Percentiles rank a stretch among this genome's conserved stretches.
Conservation (phyloP, 1,140 invertebrate genomes). For the Thaumetopoea pityocampa region DNA sequence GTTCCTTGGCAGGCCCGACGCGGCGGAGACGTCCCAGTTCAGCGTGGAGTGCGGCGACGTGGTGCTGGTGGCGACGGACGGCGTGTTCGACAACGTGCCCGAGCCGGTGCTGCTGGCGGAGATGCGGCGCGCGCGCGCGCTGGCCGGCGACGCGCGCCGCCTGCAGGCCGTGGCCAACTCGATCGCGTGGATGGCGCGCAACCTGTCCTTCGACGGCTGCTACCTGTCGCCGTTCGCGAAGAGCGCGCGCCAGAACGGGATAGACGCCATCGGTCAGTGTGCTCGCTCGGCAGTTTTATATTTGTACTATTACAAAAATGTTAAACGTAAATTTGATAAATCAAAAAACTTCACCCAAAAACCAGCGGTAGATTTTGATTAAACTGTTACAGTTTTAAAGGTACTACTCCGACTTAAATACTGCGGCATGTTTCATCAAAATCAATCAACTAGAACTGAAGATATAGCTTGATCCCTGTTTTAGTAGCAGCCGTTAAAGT, state of each 20-base stretch:
- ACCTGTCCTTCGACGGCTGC: slow-evolving; percentile 93
- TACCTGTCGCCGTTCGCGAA: slow-evolving; percentile 97
- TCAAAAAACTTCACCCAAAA: too few species aligned
- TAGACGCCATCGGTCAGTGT: slow-evolving; percentile 89
- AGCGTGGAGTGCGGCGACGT: slow-evolving; percentile 96
- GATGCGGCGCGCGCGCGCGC: slow-evolving; percentile 77
- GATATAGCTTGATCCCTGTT: too few species aligned
- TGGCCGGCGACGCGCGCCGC: slow-evolving; percentile 78
- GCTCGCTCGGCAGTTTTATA: neutral
- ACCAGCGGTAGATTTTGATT: too few species aligned
- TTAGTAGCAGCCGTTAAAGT: too few species aligned
- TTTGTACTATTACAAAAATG: too few species aligned
- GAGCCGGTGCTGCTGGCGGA: slow-evolving; percentile 91
- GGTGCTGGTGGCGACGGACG: slow-evolving; percentile 96
- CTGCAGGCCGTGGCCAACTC: slow-evolving; percentile 95
- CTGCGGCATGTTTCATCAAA: too few species aligned
- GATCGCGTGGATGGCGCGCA: slow-evolving; percentile 95
- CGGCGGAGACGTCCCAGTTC: slow-evolving; percentile 93
- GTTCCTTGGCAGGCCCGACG: slow-evolving; percentile 93
- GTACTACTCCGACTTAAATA: too few species aligned
- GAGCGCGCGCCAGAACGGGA: slow-evolving; percentile 94
- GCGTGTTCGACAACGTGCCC: slow-evolving; percentile 98
- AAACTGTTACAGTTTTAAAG: too few species aligned
- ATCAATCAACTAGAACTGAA: too few species aligned
- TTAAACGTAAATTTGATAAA: too few species aligned